These are phyloP conservation scores for Laticauda colubrina DNA, from an alignment of 2,113 vertebrate species.

Conservation along the genomic window DNA sequence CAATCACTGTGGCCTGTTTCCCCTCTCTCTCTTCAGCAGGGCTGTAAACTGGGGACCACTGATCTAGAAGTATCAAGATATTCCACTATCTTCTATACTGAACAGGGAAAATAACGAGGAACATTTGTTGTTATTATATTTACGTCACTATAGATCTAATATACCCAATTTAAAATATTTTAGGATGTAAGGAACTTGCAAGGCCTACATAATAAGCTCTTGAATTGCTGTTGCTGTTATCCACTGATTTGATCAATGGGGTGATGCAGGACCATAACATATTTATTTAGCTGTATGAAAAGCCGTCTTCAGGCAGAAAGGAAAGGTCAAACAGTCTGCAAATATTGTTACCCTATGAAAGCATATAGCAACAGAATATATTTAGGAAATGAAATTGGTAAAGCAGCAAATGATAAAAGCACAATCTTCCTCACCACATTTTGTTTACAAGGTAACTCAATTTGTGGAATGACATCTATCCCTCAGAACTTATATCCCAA, in stretches of 20 bases:
- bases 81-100: neutral
- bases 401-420: neutral
- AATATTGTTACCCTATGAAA: neutral
- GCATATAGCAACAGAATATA: neutral
- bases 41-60: neutral
- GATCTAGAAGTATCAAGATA: neutral
- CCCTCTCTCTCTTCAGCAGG: neutral
- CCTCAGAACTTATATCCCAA: slow-evolving; percentile 53
- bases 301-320: neutral
- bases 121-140: neutral
- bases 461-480: slow-evolving; percentile 42
- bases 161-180: neutral
- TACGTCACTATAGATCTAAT: neutral
- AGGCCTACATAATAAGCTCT: neutral
- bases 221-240: neutral
- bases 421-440: slow-evolving; percentile 6
- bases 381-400: neutral
- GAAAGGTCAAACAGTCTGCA: neutral
- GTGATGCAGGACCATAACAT: neutral
- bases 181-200: neutral
- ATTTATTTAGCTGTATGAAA: neutral
- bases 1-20: neutral
- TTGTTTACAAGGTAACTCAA: slow-evolving; percentile 47
- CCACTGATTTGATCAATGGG: neutral
- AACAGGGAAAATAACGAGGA: neutral